Percentiles rank a stretch among this genome's conserved stretches.
These are phyloP conservation scores for Dyspetes luteomarginatus DNA, from an alignment of 2,888 invertebrate genomes.

Conservation along the genomic window DNA sequence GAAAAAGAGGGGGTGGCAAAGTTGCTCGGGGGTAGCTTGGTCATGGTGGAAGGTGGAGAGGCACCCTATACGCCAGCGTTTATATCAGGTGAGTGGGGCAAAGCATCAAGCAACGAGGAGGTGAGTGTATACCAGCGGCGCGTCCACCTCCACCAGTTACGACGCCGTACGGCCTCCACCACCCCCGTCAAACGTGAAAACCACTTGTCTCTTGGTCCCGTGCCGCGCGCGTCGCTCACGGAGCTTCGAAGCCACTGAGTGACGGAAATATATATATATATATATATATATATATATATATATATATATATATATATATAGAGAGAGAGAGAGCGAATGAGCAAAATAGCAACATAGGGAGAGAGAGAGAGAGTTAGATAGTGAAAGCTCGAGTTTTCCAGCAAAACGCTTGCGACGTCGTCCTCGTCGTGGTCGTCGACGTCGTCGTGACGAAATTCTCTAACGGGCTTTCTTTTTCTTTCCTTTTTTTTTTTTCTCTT, in stretches of 20 bases:
- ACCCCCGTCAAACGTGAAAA: slow-evolving; percentile 77
- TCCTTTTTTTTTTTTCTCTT: background rate
- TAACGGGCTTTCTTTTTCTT: background rate
- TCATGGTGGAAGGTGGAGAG: slow-evolving; percentile 60
- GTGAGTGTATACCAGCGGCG: slow-evolving; percentile 10
- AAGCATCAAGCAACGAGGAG: slow-evolving; percentile 40
- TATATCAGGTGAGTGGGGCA: slow-evolving; percentile 67
- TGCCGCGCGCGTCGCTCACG: slow-evolving; percentile 55
- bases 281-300: slow-evolving; percentile 36
- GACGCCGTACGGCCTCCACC: slow-evolving; percentile 52
- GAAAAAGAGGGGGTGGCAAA: slow-evolving; percentile 26
- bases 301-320: slow-evolving; percentile 40
- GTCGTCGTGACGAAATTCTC: background rate
- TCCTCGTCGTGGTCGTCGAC: slow-evolving; percentile 20
- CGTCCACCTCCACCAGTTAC: slow-evolving; percentile 46
- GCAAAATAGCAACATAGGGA: slow-evolving; percentile 13
- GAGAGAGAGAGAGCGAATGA: slow-evolving; percentile 31
- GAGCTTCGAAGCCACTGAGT: slow-evolving; percentile 49
- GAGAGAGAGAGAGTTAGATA: background rate
- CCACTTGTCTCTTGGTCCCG: slow-evolving; percentile 73
- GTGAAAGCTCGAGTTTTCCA: slow-evolving; percentile 32
- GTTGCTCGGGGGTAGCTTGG: slow-evolving; percentile 25
- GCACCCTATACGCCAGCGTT: slow-evolving; percentile 64
- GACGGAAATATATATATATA: slow-evolving; percentile 55
- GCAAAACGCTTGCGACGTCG: slow-evolving; percentile 59